Evolutionary conservation across 1,140 invertebrate species (phyloP), one percentile per base, ranked within the genome.

Genomic region (Diachasmimorpha longicaudata): DNA sequence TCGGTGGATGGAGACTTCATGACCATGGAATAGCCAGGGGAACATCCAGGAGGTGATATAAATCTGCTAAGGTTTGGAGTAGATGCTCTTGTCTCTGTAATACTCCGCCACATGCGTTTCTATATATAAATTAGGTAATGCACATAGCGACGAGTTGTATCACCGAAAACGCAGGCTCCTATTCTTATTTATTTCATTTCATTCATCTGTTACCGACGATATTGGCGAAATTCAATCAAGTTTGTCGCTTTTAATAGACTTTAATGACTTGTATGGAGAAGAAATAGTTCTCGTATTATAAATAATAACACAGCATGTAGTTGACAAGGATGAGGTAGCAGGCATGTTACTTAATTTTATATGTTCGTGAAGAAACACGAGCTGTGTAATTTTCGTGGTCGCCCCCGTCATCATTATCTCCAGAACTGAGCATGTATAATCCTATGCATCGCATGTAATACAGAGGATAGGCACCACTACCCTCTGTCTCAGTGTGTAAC

Each of bases 1-100:
- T 74, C 77, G 81, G 82, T 82, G 82, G 78, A 78, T 79, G 80
- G 80, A 76, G 84, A 84, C 78, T 79, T 82, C 79, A 77, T 79
- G 80, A 82, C 77, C 78, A 74, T 72, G 76, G 82, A 86, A 81
- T 85, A 77, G 78, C 75, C 74, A 78, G 71, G 75, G 77, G 76
- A 48, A 74, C 63, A 73, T n/a, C 42, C 36, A 46, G 74, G 72
- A 63, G 72, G 70, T 71, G 78, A 79, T 80, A 77, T 55, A 52
- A 31, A 70, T 72, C 46, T 76, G 58, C 5, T 13, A 70, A 72
- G 73, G 52, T 70, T 72, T 70, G 66, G 14, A 48, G 55, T 42
- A 11, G 19, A 23, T 63, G 3, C 21, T 58, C 16, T 10, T 58
- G 0, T 16, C 11, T 69, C 66, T 14, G 21, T 48, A 5, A 6